A percentile compares a stretch with the other conserved stretches of the same genome.
Evolutionary conservation across 2,797 vertebrate species (phyloP).

Genomic region (Liasis olivaceus): DNA sequence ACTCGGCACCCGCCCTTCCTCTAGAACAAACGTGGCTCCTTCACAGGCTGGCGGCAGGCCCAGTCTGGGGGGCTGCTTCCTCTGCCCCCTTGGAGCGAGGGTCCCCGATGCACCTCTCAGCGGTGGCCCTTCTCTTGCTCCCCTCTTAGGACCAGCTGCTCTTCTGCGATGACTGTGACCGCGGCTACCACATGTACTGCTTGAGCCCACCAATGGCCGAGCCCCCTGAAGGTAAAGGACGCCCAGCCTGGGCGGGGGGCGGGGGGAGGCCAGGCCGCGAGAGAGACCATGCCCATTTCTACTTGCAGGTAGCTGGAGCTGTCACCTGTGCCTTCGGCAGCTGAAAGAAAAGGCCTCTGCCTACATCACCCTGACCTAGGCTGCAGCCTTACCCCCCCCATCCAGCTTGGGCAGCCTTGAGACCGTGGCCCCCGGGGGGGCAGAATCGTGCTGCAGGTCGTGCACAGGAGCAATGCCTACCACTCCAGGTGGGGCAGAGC

Average conservation of each 20-base stretch:
- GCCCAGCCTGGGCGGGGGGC: rapidly evolving
- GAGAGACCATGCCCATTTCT: no score
- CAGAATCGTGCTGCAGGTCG: background rate
- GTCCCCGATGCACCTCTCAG: background rate
- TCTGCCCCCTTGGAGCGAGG: background rate
- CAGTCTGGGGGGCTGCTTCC: background rate
- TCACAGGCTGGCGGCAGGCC: background rate
- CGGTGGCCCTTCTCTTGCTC: background rate
- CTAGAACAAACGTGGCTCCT: no score
- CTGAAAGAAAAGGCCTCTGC: slow-evolving; percentile 94
- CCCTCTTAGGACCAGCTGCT: slow-evolving; percentile 87
- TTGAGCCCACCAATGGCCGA: slow-evolving; percentile 91
- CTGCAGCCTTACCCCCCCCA: slow-evolving; percentile 11
- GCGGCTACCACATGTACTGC: slow-evolving; percentile 95
- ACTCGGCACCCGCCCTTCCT: slow-evolving; percentile 45
- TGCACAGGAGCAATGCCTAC: background rate
- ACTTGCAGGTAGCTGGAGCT: slow-evolving; percentile 90
- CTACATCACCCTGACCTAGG: slow-evolving; percentile 93
- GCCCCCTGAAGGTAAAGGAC: slow-evolving; percentile 87
- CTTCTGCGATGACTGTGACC: slow-evolving; percentile 92
- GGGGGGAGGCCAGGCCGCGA: background rate
- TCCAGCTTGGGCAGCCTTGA: background rate
- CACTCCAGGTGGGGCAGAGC: background rate
- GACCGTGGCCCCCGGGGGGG: background rate
- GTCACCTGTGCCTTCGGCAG: slow-evolving; percentile 92